These are phyloP conservation scores for Spheniscus mendiculus DNA, from an alignment of 2,113 vertebrate genomes.

Conservation along the genomic window DNA sequence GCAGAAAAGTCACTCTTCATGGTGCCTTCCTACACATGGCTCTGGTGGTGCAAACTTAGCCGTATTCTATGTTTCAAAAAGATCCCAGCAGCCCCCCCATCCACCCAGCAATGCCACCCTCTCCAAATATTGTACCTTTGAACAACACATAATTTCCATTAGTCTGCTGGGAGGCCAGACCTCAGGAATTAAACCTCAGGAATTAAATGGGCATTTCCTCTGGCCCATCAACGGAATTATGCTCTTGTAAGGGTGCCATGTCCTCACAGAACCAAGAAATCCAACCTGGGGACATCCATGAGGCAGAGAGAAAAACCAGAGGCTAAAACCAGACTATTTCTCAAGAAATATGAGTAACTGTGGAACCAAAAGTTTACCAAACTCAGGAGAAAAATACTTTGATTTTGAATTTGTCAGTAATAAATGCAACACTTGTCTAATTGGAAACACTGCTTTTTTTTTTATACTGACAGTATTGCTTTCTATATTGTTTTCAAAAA, in stretches of 20 bases:
- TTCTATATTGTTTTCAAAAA: neutral
- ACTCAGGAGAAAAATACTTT: neutral
- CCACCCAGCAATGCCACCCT: rapidly evolving
- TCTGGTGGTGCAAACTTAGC: neutral
- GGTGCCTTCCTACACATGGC: neutral
- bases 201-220: neutral
- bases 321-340: neutral
- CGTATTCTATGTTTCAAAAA: rapidly evolving
- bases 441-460: neutral
- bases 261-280: neutral
- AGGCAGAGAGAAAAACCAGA: neutral
- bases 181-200: neutral
- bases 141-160: neutral
- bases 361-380: neutral
- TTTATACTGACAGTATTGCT: neutral
- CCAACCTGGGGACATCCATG: neutral
- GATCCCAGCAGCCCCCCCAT: neutral
- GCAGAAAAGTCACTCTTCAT: neutral
- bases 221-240: neutral
- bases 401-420: neutral
- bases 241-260: neutral
- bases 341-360: neutral
- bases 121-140: neutral
- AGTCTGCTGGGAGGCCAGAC: neutral
- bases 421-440: rapidly evolving